These are phyloP conservation scores for Neosalanx taihuensis DNA, from an alignment of 2,797 vertebrate species.

Conservation along the genomic window DNA sequence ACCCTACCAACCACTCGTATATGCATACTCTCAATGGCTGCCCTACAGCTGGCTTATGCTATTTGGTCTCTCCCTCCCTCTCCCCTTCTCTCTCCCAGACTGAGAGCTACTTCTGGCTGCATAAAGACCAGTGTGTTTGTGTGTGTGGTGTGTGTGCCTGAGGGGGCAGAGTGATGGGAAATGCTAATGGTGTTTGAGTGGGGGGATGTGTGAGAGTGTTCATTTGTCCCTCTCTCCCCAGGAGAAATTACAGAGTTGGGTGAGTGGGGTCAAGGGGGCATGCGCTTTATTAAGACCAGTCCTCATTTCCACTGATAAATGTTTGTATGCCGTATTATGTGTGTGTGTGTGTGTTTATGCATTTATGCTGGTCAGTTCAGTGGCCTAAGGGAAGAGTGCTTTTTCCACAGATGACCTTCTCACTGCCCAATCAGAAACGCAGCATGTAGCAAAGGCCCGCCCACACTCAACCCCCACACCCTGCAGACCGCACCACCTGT, in stretches of 20 bases:
- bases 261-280: conserved; percentile 35
- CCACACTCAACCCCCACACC: conserved; percentile 58
- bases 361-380: conserved; percentile 47
- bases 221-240: conserved; percentile 15
- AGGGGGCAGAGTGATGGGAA: conserved; percentile 1
- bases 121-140: not conserved
- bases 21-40: not conserved
- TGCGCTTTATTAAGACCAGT: conserved; percentile 30
- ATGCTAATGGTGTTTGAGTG: not conserved
- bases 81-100: not conserved
- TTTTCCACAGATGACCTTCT: conserved; percentile 49
- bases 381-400: conserved; percentile 59
- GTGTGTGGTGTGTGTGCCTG: not conserved
- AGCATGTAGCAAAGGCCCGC: conserved; percentile 61
- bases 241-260: conserved; percentile 39
- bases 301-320: conserved; percentile 40
- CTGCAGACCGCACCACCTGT: conserved; percentile 66
- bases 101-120: not conserved
- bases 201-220: conserved; percentile 16
- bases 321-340: conserved; percentile 21
- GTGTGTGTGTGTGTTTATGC: conserved; percentile 4
- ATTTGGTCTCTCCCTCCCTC: not conserved
- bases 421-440: conserved; percentile 65
- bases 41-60: not conserved
- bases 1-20: not conserved